Base-by-base conservation (phyloP, 2,113 vertebrate species). In the Lasiurus borealis region DNA sequence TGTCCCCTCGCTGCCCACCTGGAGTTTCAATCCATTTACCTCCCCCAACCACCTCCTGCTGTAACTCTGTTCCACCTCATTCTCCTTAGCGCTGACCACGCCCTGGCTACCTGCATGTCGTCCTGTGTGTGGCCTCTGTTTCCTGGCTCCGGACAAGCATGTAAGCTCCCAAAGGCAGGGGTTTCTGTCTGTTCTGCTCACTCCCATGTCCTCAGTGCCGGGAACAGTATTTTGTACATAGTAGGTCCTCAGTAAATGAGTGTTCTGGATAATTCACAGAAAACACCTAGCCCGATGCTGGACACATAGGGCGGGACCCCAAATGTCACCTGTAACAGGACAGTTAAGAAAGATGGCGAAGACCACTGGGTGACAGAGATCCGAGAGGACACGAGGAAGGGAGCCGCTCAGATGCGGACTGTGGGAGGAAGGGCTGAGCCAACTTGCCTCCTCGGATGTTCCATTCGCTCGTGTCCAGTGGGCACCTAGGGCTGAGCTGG, bases 381-480 rank as follows among this genome's bases (percentile, higher is more conserved):
- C 50, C 27, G 72, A 23, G 18, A 72, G 59, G 8, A 50, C 34
- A 31, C 11, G 54, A 69, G 66, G 27, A 46, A 40, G 23, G 40
- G 34, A 27, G 44, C 0, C 36, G 36, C 15, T 10, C 48, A 84
- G 72, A 13, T 6, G 1, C 7, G 16, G 15, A 8, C 21, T 18
- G 7, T 27, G 31, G 0, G 13, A 25, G 18, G 77, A 25, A 9
- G 62, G 62, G 40, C 31, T 3, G 36, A 12, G 12, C 46, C 11
- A 5, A 2, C 12, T 6, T 1, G 21, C 27, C 29, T 76, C 44
- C 1, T 5, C 21, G 29, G 19, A 11, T 27, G 34, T 29, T 13
- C 16, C 21, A 11, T 46, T 3, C 7, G 5, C 72, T 34, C 2
- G 0, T 34, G 34, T 81, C 46, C 1, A 0, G 29, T 29, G 11